Evolutionary conservation across 2,888 invertebrate genomes (phyloP).

Genomic region (Chymomyza caudatula): DNA sequence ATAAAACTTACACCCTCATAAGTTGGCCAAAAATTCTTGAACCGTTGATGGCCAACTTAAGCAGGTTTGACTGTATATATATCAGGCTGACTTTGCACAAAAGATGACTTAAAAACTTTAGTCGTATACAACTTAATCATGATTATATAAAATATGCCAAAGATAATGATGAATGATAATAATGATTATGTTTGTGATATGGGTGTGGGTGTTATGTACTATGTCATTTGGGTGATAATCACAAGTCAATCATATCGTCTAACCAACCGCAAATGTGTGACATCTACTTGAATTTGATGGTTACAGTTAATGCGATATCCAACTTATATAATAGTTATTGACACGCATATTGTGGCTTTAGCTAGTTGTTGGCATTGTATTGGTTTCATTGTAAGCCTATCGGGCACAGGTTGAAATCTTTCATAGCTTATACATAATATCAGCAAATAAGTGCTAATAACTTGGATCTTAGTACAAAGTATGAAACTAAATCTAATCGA

Average conservation of each 20-base stretch:
- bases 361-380: not conserved
- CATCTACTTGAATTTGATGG: not conserved
- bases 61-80: no score
- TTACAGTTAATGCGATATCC: not conserved
- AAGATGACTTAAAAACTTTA: not conserved
- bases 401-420: not conserved
- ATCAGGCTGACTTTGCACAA: slow-evolving; percentile 4
- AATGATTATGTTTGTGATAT: not conserved
- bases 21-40: no score
- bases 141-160: not conserved
- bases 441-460: not conserved
- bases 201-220: not conserved
- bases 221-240: not conserved
- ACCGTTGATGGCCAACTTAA: no score
- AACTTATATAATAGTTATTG: slow-evolving; percentile 3
- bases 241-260: not conserved
- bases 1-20: no score
- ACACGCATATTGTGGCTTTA: not conserved
- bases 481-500: not conserved
- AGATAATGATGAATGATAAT: not conserved
- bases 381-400: slow-evolving; percentile 1
- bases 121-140: not conserved
- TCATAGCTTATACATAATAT: not conserved
- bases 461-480: not conserved
- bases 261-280: not conserved